A percentile compares a stretch with the other conserved stretches of the same genome.
phyloP scores from a whole-genome alignment of 2,113 vertebrate genomes.

The Semicossyphus pulcher region DNA sequence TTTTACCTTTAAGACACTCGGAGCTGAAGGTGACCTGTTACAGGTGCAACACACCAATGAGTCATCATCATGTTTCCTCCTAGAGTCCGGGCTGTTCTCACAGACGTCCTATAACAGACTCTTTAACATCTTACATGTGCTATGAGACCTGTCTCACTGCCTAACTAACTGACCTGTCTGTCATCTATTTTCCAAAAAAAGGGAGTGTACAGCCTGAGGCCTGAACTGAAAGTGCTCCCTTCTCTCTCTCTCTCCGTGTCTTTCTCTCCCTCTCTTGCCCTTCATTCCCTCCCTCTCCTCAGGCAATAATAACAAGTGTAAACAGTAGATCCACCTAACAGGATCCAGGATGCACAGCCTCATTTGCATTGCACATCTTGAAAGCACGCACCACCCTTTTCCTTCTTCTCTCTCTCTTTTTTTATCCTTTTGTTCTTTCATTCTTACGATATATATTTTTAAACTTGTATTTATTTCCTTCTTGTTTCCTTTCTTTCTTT shows the following conservation, averaged over 20 bases:
- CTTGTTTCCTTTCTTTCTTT: no score
- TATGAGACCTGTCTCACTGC: background rate
- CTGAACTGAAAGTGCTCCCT: constrained; percentile 57
- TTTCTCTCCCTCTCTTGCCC: constrained; percentile 18
- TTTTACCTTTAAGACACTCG: background rate
- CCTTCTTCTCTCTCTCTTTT: background rate
- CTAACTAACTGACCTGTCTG: background rate
- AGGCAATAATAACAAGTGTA: constrained; percentile 72
- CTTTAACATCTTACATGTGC: background rate
- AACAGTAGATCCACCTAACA: constrained; percentile 77
- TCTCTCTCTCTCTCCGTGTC: constrained; percentile 14
- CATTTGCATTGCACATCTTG: constrained; percentile 77
- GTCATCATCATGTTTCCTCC: background rate
- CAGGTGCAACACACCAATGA: background rate
- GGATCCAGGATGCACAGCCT: constrained; percentile 81
- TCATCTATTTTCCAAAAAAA: constrained; percentile 20
- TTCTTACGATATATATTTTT: no score
- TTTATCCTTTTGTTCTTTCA: no score
- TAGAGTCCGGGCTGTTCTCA: no score
- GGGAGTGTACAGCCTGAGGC: constrained; percentile 56
- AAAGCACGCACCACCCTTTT: constrained; percentile 63
- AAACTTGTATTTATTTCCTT: no score
- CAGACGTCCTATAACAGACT: background rate
- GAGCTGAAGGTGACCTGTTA: background rate
- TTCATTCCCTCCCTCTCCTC: constrained; percentile 62